Evolutionary conservation across 2,797 vertebrate genomes (phyloP).

Genomic region (Crenuchus spilurus): DNA sequence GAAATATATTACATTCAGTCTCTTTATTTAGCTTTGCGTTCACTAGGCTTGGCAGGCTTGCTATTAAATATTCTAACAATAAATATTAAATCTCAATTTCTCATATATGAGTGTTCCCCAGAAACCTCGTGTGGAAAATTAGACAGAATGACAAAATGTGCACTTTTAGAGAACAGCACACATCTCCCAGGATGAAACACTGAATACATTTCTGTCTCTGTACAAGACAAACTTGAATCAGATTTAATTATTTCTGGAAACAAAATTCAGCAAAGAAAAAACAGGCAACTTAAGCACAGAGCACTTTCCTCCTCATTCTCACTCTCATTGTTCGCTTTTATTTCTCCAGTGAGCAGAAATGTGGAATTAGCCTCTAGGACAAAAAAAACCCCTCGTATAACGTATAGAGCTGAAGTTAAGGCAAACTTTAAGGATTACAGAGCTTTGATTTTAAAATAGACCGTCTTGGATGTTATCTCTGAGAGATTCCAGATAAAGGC

Average conservation of each 20-base stretch:
- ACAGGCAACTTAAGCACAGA: not conserved
- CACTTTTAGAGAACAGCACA: not conserved
- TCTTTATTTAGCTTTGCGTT: too few relatives aligned
- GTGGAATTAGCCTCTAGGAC: not conserved
- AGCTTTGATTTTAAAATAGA: slow-evolving; percentile 9
- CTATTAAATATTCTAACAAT: not conserved
- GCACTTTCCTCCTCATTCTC: not conserved
- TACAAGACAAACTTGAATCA: not conserved
- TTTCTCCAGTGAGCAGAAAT: not conserved
- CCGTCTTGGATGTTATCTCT: slow-evolving; percentile 9
- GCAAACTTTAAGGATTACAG: slow-evolving; percentile 21
- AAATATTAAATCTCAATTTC: not conserved
- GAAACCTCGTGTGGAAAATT: not conserved
- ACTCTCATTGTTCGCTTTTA: slow-evolving; percentile 7
- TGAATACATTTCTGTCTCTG: not conserved
- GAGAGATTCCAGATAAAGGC: slow-evolving; percentile 35
- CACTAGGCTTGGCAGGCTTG: not conserved
- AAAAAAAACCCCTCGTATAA: not conserved
- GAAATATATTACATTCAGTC: too few relatives aligned
- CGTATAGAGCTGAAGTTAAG: not conserved
- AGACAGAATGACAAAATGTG: not conserved
- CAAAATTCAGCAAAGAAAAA: not conserved
- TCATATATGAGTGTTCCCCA: not conserved
- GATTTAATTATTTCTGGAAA: not conserved
- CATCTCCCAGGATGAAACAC: not conserved